Conservation (phyloP, 2,797 vertebrate species). For the Cyclura pinguis region DNA sequence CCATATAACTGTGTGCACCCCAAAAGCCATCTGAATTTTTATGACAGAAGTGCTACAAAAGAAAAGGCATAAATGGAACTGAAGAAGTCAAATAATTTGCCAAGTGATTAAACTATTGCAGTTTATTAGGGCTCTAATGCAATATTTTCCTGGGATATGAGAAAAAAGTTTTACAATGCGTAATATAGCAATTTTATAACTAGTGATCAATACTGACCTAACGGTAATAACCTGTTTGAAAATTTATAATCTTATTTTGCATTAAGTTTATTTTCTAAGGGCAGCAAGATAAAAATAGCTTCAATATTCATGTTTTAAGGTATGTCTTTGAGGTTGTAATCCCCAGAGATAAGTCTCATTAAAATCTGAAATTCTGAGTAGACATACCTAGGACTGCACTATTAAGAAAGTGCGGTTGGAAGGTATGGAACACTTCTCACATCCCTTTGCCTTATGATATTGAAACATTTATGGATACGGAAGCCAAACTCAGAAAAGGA, state of each 20-base stretch:
- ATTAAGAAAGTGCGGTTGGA: not conserved
- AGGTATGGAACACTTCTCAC: not conserved
- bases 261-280: constrained; percentile 64
- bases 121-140: constrained; percentile 72
- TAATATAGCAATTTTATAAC: constrained; percentile 68
- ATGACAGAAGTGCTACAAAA: constrained; percentile 65
- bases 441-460: not conserved
- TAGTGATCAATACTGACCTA: constrained; percentile 64
- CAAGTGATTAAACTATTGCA: constrained; percentile 70
- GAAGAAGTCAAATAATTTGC: constrained; percentile 69
- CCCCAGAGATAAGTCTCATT: not conserved
- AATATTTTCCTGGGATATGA: constrained; percentile 69
- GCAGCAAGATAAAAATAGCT: constrained; percentile 44
- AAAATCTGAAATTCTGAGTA: not conserved
- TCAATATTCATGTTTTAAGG: constrained; percentile 12
- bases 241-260: constrained; percentile 69
- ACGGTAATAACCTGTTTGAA: constrained; percentile 57
- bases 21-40: constrained; percentile 64
- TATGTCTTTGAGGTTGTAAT: not conserved
- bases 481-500: not conserved
- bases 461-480: not conserved
- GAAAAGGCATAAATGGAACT: constrained; percentile 66
- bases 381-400: not conserved
- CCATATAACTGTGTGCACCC: constrained; percentile 15
- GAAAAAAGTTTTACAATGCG: constrained; percentile 68